Percentiles rank a stretch among this genome's conserved stretches.
Evolutionary conservation across 2,888 invertebrate genomes (phyloP).

Genomic region (Drosophila melanosoma): DNA sequence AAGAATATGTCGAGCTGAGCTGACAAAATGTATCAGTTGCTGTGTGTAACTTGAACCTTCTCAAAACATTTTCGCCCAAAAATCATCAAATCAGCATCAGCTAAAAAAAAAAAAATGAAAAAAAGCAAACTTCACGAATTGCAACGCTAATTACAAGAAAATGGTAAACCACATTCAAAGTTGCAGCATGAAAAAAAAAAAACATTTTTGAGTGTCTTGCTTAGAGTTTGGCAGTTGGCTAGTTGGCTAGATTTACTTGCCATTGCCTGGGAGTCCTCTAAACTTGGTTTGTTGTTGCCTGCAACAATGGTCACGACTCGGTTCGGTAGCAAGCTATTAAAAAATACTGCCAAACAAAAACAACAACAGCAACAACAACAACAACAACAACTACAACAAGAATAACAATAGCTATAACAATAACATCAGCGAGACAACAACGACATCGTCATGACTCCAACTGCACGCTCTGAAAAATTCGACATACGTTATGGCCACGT

Average conservation of each 20-base stretch:
- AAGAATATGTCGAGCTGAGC: not conserved
- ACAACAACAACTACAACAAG: conserved; percentile 51
- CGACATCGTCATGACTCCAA: conserved; percentile 76
- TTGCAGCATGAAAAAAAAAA: conserved; percentile 15
- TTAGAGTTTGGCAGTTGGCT: conserved; percentile 48
- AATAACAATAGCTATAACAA: conserved; percentile 60
- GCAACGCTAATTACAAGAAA: conserved; percentile 76
- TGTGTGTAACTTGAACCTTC: conserved; percentile 1
- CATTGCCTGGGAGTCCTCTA: conserved; percentile 36
- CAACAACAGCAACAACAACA: conserved; percentile 10
- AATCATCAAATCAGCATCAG: conserved; percentile 39
- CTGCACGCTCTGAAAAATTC: conserved; percentile 76
- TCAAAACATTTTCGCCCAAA: conserved; percentile 10
- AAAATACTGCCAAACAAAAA: conserved; percentile 56
- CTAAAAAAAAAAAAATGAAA: not conserved
- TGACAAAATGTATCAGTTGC: conserved; percentile 14
- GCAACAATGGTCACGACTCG: conserved; percentile 72
- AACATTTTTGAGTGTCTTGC: conserved; percentile 59
- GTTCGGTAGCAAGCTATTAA: conserved; percentile 77
- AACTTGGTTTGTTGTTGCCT: conserved; percentile 12
- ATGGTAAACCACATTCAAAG: conserved; percentile 44
- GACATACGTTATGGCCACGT: conserved; percentile 72
- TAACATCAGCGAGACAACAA: conserved; percentile 56
- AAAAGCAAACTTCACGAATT: conserved; percentile 68
- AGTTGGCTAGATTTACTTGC: conserved; percentile 37